Base-by-base conservation (phyloP, 2,888 invertebrate species). In the Parapristionchus giblindavisi region DNA sequence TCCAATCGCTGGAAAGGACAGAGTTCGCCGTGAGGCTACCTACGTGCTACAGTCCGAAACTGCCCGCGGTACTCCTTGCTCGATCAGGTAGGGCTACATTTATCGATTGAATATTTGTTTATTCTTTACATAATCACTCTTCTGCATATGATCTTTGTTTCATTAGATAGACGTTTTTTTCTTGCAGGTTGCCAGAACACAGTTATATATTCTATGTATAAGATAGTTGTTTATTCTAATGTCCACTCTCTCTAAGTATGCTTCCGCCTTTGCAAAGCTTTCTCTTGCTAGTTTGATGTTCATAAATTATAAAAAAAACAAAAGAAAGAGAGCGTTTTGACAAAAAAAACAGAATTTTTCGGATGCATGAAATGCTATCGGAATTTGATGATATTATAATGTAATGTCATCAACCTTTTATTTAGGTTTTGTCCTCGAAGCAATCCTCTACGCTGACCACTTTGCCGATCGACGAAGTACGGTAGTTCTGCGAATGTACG, bases 381-480 rank as follows among this genome's bases (percentile, higher is more conserved):
- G 6, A 54, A 54, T 8, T 48, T 48, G 21, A 14, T 48, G 48
- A 48, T 48, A 21, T 48, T 14, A 21, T 48, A 14, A n/a, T 54
- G n/a, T 24, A 6, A 6, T 6, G 27, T 24, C n/a, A 43, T 17
- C 17, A 43, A 8, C 11, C 17, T 29, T 24, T 56, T 24, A 27
- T 27, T 24, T 36, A 73, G 73, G 73, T 14, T 73, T 61, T 51
- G 73, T 73, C n/a, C 48, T 73, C 1, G 73, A 73, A n/a, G 73
- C 60, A 32, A 73, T 73, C 24, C 40, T 73, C 0, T 73, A 73
- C n/a, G 38, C 73, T 11, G 73, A 73, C 48, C 61, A 73, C 36
- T 73, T 73, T 34, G 73, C 60, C 11, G 73, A 73, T 61, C 60
- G 73, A 27, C 52, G 73, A 27, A 48, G 48, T 1, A 36, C 73